phyloP scores from a whole-genome alignment of 2,797 vertebrate species.

The Podarcis siculus region DNA sequence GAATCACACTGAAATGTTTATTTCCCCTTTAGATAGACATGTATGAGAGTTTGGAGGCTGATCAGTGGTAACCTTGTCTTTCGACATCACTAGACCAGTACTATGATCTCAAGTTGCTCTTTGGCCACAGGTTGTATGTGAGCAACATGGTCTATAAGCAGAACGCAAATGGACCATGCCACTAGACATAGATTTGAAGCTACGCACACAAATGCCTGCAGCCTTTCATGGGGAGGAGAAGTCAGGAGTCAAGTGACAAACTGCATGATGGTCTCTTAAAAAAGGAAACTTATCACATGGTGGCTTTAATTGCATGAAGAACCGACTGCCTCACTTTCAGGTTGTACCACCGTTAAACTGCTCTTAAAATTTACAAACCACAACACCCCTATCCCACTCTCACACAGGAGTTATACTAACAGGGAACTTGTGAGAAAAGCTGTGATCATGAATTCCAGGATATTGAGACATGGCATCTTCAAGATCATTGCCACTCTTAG shows the following conservation, averaged over 20 bases:
- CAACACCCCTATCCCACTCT: background rate
- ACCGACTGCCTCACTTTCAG: background rate
- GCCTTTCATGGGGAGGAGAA: slow-evolving; percentile 53
- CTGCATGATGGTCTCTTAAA: background rate
- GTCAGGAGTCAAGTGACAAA: background rate
- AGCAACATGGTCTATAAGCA: slow-evolving; percentile 82
- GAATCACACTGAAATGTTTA: background rate
- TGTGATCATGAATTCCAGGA: background rate
- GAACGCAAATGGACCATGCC: slow-evolving; percentile 82
- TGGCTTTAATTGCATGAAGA: background rate
- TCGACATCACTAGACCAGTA: slow-evolving; percentile 91
- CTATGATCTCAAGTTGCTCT: slow-evolving; percentile 93
- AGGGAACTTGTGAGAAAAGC: background rate
- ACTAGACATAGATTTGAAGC: slow-evolving; percentile 86
- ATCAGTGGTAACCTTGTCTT: slow-evolving; percentile 80
- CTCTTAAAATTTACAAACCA: background rate
- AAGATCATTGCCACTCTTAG: background rate
- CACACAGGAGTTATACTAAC: background rate
- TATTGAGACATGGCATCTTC: background rate
- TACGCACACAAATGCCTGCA: slow-evolving; percentile 86
- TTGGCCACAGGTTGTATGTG: slow-evolving; percentile 87
- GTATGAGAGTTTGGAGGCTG: slow-evolving; percentile 82
- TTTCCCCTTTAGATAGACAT: slow-evolving; percentile 24
- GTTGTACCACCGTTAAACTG: background rate
- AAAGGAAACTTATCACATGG: background rate